Evolutionary conservation across 2,797 vertebrate species (phyloP), one percentile per base, ranked within the genome.

Genomic region (Etheostoma nigrum): DNA sequence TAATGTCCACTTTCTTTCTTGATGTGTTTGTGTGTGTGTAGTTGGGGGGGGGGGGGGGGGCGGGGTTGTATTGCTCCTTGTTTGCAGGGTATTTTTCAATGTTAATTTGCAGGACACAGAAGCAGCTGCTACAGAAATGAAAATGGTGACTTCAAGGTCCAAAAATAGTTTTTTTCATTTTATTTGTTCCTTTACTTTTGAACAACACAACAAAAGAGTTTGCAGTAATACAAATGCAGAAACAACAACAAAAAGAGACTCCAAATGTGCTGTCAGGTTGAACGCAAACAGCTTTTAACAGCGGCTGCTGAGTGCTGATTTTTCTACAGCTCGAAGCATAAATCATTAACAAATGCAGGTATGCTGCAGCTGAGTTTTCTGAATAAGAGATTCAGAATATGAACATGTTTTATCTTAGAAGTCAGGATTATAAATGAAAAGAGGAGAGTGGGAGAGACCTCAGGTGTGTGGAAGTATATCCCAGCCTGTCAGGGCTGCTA

Each of bases 341-440:
- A 88, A 90, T 83, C 55, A 84, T 86, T 77, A 83, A 86, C 16
- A 4, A 51, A 6, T 58, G 60, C 59, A 67, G 72, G 74, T 74
- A 53, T 12, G 12, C 84, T 47, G 84, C 67, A 27, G 60, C 74
- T 40, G 21, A 71, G 54, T 25, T 69, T 18, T 65, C 52, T 61
- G 49, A 71, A 69, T 67, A 76, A 53, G 42, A 82, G 62, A 59
- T 58, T 58, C 27, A 14, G 61, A 30, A 18, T n/a, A 19, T 18
- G 40, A 66, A 16, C 57, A 23, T 48, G 27, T 73, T 79, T 87
- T 66, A 77, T 75, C 14, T 27, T 30, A 25, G 42, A 64, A 65
- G 69, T 63, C 30, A 21, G 69, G n/a, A 42, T 77, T 65, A 70
- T 76, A 66, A 76, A 76, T 74, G 67, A 27, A 68, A 58, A 68